Conservation (phyloP, 2,113 vertebrate genomes). For the Chamaetylas fuelleborni region DNA sequence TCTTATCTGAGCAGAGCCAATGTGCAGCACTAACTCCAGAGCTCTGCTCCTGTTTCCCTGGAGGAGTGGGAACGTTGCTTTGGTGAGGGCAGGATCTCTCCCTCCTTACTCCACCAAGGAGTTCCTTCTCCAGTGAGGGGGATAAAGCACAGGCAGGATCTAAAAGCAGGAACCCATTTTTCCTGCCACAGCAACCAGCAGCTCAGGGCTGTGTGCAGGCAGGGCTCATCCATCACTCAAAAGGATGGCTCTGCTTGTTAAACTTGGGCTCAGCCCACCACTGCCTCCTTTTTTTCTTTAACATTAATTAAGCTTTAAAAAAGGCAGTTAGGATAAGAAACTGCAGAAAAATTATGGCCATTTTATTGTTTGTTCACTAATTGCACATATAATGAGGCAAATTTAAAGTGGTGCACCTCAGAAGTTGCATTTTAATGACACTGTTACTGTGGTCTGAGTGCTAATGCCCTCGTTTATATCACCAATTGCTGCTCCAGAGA, state of each 20-base stretch:
- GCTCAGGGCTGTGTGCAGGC: not conserved
- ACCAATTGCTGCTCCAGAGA: not conserved
- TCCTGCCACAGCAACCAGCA: not conserved
- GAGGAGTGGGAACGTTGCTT: accelerated
- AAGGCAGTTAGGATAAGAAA: constrained; percentile 34
- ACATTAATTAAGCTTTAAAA: constrained; percentile 13
- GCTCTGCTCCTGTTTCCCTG: not conserved
- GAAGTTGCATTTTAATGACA: constrained; percentile 26
- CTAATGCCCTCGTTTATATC: constrained; percentile 38
- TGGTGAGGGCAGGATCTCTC: accelerated
- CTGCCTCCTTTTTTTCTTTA: not conserved
- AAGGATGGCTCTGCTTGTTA: not conserved
- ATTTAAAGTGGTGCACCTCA: constrained; percentile 27
- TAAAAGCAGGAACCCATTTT: not conserved
- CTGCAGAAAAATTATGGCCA: not conserved
- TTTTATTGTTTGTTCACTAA: constrained; percentile 55
- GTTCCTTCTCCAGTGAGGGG: accelerated
- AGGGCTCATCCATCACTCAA: not conserved
- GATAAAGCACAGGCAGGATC: not conserved
- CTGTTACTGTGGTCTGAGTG: not conserved
- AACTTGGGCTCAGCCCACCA: not conserved
- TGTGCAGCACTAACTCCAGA: not conserved
- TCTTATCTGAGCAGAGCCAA: not conserved
- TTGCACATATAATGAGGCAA: constrained; percentile 40
- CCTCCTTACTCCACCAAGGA: accelerated